These are phyloP conservation scores for Sinodicranocentrus sp. DNA, from an alignment of 2,888 invertebrate species.

Conservation along the genomic window DNA sequence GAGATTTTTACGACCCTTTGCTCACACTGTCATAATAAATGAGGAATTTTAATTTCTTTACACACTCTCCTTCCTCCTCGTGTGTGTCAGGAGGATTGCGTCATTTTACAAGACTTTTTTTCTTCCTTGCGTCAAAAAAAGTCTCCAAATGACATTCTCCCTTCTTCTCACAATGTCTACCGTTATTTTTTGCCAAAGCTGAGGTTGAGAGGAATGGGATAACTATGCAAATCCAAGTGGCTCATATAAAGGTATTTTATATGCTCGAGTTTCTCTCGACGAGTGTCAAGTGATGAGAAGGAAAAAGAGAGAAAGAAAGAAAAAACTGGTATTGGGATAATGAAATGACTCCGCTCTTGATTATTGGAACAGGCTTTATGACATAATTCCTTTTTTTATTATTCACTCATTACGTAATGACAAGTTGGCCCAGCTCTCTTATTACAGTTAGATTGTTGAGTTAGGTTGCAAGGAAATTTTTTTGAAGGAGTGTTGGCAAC, in stretches of 20 bases:
- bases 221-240: constrained; percentile 51
- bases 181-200: too few species aligned
- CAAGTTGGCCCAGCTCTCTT: neutral
- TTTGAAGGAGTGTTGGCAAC: too few species aligned
- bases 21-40: constrained; percentile 71
- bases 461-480: too few species aligned
- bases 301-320: constrained; percentile 9
- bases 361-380: constrained; percentile 29
- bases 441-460: too few species aligned
- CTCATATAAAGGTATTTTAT: too few species aligned
- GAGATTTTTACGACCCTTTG: constrained; percentile 64
- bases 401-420: constrained; percentile 58
- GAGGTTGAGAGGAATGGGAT: too few species aligned
- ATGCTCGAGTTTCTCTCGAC: too few species aligned
- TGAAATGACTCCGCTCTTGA: constrained; percentile 38
- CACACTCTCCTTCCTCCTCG: constrained; percentile 33
- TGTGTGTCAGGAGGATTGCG: neutral
- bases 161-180: neutral
- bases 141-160: too few species aligned
- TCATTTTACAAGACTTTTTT: too few species aligned
- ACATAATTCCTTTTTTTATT: constrained; percentile 49
- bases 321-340: constrained; percentile 38
- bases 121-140: too few species aligned
- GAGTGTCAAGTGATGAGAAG: too few species aligned
- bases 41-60: constrained; percentile 70